A percentile compares a stretch with the other conserved stretches of the same genome.
These are phyloP conservation scores for Threskiornis aethiopicus DNA, from an alignment of 2,797 vertebrate genomes.

Conservation along the genomic window DNA sequence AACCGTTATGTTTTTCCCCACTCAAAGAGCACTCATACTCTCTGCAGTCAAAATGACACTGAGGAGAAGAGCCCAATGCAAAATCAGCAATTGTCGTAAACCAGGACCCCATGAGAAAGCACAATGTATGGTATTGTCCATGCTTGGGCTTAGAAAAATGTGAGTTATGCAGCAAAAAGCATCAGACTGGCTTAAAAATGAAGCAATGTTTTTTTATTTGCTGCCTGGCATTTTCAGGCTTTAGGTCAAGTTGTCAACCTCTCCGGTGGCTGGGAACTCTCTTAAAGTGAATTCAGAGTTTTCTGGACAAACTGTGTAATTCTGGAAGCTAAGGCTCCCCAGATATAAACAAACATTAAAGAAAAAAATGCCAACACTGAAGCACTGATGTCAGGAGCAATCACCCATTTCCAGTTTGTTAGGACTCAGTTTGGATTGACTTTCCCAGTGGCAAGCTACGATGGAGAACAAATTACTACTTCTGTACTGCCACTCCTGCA, in stretches of 20 bases:
- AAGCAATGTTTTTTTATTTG: not conserved
- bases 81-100: not conserved
- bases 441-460: not conserved
- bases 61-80: not conserved
- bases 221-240: not conserved
- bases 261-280: not conserved
- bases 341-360: not conserved
- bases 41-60: not conserved
- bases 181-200: not conserved
- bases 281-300: not conserved
- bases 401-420: not conserved
- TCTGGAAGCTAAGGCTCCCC: not conserved
- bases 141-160: not conserved
- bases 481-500: not conserved
- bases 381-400: not conserved
- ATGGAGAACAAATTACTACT: not conserved
- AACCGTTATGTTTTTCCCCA: not conserved
- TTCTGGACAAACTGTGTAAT: not conserved
- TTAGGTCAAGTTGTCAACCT: not conserved
- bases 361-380: not conserved
- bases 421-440: not conserved
- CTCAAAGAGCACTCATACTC: not conserved
- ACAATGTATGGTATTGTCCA: not conserved
- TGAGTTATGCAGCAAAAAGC: not conserved
- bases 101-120: not conserved